Base-by-base conservation (phyloP, 2,797 vertebrate genomes). In the Peromyscus aztecus region DNA sequence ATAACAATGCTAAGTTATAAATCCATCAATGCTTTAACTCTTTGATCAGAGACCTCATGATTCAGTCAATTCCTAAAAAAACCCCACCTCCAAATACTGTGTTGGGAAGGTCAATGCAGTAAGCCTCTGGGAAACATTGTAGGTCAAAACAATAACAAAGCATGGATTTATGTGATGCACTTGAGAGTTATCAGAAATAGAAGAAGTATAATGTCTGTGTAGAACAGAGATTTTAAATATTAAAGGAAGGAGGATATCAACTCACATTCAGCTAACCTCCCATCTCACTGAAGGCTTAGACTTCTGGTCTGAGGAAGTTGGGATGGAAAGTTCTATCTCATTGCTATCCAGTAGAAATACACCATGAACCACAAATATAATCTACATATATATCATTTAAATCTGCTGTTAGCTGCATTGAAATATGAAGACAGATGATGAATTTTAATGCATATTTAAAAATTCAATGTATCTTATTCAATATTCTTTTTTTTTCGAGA, bases 401-500 rank as follows among this genome's bases (percentile, higher is more conserved):
- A 85, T 88, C 90, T 87, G 1, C 7, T 86, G 43, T 23, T 91
- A 86, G 23, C 37, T 17, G 46, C 43, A 77, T 94, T 96, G 94
- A 85, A 89, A 77, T 63, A 46, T 10, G 37, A 90, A 90, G 81
- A 31, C 4, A 82, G 43, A n/a, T 83, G 23, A 90, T 96, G 59
- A 86, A 83, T 67, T 90, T 97, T 89, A 77, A 23, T 90, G 23
- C n/a, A 16, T 86, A 82, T 96, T 75, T 76, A 91, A 89, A 83
- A 95, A 49, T 17, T 91, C 21, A 67, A 0, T 69, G 23, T 89
- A 59, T 82, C 7, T 43, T 52, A 92, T 29, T 84, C 21, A 85
- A 19, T 85, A 67, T 85, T 52, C 52, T 52, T 52, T 49, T 49
- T 49, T 49, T 49, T 49, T 49, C 43, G 8, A 49, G 49, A 49